Conservation (phyloP, 2,888 invertebrate species). For the Leptopilina syphax region DNA sequence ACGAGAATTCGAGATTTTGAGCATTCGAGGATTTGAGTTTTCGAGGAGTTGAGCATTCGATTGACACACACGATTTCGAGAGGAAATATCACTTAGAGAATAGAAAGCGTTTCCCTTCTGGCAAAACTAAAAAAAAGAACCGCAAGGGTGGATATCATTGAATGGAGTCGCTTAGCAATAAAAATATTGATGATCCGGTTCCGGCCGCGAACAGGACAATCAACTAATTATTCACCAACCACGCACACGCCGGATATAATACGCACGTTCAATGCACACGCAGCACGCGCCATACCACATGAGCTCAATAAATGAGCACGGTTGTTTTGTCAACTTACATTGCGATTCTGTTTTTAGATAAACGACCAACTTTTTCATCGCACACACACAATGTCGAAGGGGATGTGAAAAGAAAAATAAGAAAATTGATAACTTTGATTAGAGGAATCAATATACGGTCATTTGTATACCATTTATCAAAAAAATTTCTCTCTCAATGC, state of each 20-base stretch:
- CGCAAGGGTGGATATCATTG: slow-evolving; percentile 43
- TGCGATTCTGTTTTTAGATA: slow-evolving; percentile 33
- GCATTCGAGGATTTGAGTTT: too few species aligned
- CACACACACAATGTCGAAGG: background rate
- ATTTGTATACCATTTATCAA: background rate
- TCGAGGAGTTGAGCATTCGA: too few species aligned
- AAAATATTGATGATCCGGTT: slow-evolving; percentile 74
- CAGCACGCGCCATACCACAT: slow-evolving; percentile 35
- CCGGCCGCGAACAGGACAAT: slow-evolving; percentile 71
- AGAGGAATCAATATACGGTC: background rate
- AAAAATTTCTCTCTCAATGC: too few species aligned
- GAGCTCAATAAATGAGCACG: slow-evolving; percentile 21
- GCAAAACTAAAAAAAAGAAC: slow-evolving; percentile 48
- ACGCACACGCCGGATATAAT: slow-evolving; percentile 63
- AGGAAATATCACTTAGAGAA: slow-evolving; percentile 47
- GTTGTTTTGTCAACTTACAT: slow-evolving; percentile 35
- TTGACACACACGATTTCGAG: background rate
- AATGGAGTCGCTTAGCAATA: slow-evolving; percentile 54
- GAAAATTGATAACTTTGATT: slow-evolving; percentile 13
- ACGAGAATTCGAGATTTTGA: too few species aligned
- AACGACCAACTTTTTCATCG: background rate
- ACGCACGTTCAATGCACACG: slow-evolving; percentile 33
- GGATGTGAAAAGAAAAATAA: slow-evolving; percentile 4
- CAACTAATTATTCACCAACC: slow-evolving; percentile 72
- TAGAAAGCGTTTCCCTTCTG: slow-evolving; percentile 48